Percentiles rank a stretch among this genome's conserved stretches.
Conservation (phyloP, 2,888 invertebrate genomes). For the Anthrax anthrax region DNA sequence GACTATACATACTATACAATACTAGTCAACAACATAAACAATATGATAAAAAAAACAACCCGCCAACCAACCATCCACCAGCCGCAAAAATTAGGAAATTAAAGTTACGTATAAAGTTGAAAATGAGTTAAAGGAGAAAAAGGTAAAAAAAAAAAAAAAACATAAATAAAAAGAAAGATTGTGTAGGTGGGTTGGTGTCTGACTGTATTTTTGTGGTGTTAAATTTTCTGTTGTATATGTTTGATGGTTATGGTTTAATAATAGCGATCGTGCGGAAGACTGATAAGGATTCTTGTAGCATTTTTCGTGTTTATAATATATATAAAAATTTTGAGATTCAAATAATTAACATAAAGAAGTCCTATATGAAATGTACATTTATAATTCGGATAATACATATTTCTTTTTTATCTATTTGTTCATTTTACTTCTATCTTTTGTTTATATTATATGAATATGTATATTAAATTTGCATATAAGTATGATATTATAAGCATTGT, state of each 20-base stretch:
- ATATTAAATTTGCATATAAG: too few relatives aligned
- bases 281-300: constrained; percentile 11
- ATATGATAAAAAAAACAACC: too few relatives aligned
- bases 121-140: too few relatives aligned
- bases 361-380: not conserved
- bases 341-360: constrained; percentile 9
- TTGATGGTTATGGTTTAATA: constrained; percentile 7
- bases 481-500: not conserved
- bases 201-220: constrained; percentile 6
- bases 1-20: too few relatives aligned
- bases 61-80: too few relatives aligned
- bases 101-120: too few relatives aligned
- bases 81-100: too few relatives aligned
- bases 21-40: too few relatives aligned
- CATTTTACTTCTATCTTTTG: not conserved
- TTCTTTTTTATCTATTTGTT: not conserved
- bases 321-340: constrained; percentile 7
- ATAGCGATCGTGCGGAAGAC: constrained; percentile 18
- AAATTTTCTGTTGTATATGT: too few relatives aligned
- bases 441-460: too few relatives aligned
- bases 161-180: too few relatives aligned
- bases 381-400: not conserved
- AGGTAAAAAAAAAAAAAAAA: too few relatives aligned
- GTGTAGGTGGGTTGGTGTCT: constrained; percentile 7
- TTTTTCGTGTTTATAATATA: constrained; percentile 9